Evolutionary conservation across 2,888 invertebrate genomes (phyloP), one percentile per base, ranked within the genome.

Genomic region (Scelioninae gen. 1): DNA sequence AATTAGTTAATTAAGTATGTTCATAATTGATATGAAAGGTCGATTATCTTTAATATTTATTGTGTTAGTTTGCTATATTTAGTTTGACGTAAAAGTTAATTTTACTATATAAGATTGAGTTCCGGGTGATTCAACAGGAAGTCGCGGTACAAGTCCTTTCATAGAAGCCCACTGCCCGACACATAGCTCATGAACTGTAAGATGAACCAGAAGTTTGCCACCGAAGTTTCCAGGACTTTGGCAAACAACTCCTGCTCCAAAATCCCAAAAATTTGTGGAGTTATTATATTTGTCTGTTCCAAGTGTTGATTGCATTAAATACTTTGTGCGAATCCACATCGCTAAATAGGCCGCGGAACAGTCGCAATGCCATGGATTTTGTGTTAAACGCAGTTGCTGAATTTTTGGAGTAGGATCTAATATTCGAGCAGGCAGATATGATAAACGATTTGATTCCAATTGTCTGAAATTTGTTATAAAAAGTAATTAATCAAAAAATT

Each of bases 291-390:
- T 72, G 11, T 55, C 45, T 10, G 51, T 47, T 40, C 34, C 15
- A 0, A 72, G 38, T 4, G 23, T 55, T 13, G 56, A 62, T 38
- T 69, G 69, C 5, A 68, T 60, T 10, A 85, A 66, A 56, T 89
- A 89, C 49, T 88, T 87, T 11, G 85, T 89, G 11, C 90, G 88
- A 34, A 92, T 56, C 92, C 92, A 96, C 95, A 94, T 93, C 3
- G 96, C 95, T 80, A 96, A 93, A 89, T 96, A 96, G 0, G 95
- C 93, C 38, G 95, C 94, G 85, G 95, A 94, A 88, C 96, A 96
- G 89, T 96, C 96, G 87, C 96, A 96, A 88, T 96, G 95, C 96
- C 96, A 96, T 0, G 96, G 96, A 91, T 96, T 96, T 86, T 95
- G 95, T 0, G 95, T 95, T 38, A 96, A 91, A 88, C 95, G 95